Base-by-base conservation (phyloP, 2,888 invertebrate species). In the Ochropacha duplaris region DNA sequence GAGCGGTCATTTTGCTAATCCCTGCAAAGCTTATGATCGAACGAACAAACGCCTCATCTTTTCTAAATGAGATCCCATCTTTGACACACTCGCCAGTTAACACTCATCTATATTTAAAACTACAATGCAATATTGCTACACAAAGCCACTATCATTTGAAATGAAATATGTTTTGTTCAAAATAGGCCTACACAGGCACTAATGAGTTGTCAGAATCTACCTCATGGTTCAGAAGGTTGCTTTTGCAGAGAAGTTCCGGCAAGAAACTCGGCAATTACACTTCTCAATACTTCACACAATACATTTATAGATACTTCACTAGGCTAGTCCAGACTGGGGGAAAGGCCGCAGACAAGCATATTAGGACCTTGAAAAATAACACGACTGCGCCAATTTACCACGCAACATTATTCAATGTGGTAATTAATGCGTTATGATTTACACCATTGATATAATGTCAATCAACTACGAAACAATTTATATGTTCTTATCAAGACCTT, bases 361-460 rank as follows among this genome's bases (percentile, higher is more conserved):
- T 63, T 71, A 73, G 60, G 73, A 77, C 86, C 86, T 86, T 86
- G 84, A 83, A 83, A 79, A 70, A 54, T 61, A 36, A 72, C 64
- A 71, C 69, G 75, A 75, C 68, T 74, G 70, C 70, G 70, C 74
- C 75, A 70, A 74, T 74, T 76, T 71, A 63, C 66, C 76, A 31
- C 31, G 31, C 31, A 69, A 71, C 68, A 68, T 66, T 65, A 67
- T 50, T 28, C 24, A 28, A 50, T 16, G n/a, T 50, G 14, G 26
- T 50, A 14, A 8, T 26, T 50, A 14, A 8, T 26, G 4, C 5
- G 50, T 50, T 50, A 50, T n/a, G 44, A 16, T 19, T 19, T 19
- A 44, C 6, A 44, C 44, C 44, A 44, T 19, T 19, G 19, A 44
- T 44, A 44, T 44, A 36, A 36, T 36, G n/a, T 36, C n/a, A 36